Base-by-base conservation (phyloP, 2,113 vertebrate genomes). In the Gila orcuttii region DNA sequence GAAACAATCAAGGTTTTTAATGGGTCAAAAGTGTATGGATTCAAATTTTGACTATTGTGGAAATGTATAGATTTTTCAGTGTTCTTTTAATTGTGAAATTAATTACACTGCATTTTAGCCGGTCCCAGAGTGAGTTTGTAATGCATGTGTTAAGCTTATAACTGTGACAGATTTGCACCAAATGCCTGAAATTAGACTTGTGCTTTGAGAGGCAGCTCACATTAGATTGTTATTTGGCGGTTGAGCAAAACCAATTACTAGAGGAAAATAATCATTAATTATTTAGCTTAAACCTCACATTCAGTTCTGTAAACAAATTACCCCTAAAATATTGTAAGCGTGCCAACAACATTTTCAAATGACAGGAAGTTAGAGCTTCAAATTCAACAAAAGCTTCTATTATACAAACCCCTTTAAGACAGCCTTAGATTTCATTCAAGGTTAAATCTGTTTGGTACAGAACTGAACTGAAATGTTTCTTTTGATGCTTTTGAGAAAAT, bases 241-340 rank as follows among this genome's bases (percentile, higher is more conserved):
- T 83, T 87, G 85, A 90, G 86, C 87, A 87, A 87, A 92, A 91
- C 90, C 90, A 91, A 93, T 92, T 92, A 92, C 85, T 85, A 91
- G 71, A 87, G 86, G 84, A 88, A 88, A 90, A 93, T 83, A 91
- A 86, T 78, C 88, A 90, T 91, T 91, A 90, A 93, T 93, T 90
- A 92, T 93, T 93, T 87, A 91, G 89, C 88, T 90, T 83, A 88
- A 91, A 88, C 89, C 90, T 87, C 88, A 89, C 85, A 89, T 91
- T 92, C 77, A 87, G 89, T 91, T 91, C 84, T 87, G 90, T 91
- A 89, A 93, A 92, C 88, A 91, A 91, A 90, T 91, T 87, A 89
- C 82, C 78, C 80, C 62, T 31, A 87, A 87, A 85, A 89, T 89
- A 85, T 81, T 83, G 80, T 87, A 87, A 60, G 73, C 13, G 77